Conservation (phyloP, 2,113 vertebrate species). For the Notothenia rossii region DNA sequence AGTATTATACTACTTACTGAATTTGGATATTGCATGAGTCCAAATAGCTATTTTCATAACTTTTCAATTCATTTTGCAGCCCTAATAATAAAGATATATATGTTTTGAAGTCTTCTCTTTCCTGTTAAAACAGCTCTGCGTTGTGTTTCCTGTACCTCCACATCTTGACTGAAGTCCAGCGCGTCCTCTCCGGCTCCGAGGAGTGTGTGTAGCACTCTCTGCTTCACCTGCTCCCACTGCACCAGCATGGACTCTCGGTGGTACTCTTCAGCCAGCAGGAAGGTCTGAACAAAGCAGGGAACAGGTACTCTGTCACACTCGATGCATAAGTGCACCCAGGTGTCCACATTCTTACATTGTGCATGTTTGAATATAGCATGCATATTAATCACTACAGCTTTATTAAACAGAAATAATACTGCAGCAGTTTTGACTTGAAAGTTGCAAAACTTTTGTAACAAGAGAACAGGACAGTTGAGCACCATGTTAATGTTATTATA, state of each 20-base stretch:
- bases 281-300: constrained; percentile 86
- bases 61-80: too few relatives aligned
- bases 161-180: constrained; percentile 96
- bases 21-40: too few relatives aligned
- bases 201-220: constrained; percentile 95
- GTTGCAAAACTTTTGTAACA: neutral
- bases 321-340: neutral
- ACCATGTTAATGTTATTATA: neutral
- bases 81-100: neutral
- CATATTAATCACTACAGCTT: neutral
- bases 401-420: neutral
- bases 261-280: constrained; percentile 96
- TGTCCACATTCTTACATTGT: neutral
- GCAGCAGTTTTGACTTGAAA: neutral
- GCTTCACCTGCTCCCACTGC: constrained; percentile 99
- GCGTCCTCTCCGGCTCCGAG: constrained; percentile 97
- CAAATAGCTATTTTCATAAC: too few relatives aligned
- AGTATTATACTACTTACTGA: neutral
- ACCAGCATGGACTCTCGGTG: constrained; percentile 98
- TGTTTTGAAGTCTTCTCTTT: neutral
- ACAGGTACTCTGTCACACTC: neutral
- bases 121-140: neutral
- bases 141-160: constrained; percentile 85
- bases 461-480: neutral
- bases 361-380: neutral